These are phyloP conservation scores for Drosophila pegasa DNA, from an alignment of 2,888 invertebrate species.

Conservation along the genomic window DNA sequence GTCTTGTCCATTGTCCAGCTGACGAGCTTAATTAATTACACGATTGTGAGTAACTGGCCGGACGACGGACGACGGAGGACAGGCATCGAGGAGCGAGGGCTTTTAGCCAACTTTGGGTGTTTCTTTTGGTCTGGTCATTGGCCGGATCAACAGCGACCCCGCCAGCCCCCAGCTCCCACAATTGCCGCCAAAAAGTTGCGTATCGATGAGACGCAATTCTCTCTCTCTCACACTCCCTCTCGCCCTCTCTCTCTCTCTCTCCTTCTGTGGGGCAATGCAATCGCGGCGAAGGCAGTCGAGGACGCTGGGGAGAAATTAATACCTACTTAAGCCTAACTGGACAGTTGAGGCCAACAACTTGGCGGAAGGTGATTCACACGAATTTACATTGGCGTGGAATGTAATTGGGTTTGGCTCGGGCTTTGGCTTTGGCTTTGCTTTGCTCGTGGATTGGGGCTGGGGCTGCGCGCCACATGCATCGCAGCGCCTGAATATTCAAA, in stretches of 20 bases:
- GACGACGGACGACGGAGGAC: background rate
- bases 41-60: slow-evolving; percentile 75
- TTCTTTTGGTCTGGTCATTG: slow-evolving; percentile 48
- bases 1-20: slow-evolving; percentile 73
- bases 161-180: background rate
- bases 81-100: background rate
- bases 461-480: too few relatives aligned
- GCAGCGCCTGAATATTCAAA: slow-evolving; percentile 63
- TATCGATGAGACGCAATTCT: slow-evolving; percentile 56
- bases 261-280: slow-evolving; percentile 73
- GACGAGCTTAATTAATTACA: slow-evolving; percentile 83
- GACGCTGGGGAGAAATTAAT: slow-evolving; percentile 80
- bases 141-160: slow-evolving; percentile 24
- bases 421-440: too few relatives aligned
- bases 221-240: too few relatives aligned
- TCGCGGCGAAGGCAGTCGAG: slow-evolving; percentile 41
- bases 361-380: slow-evolving; percentile 67
- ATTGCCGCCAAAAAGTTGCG: slow-evolving; percentile 21
- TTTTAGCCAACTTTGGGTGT: slow-evolving; percentile 32
- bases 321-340: slow-evolving; percentile 81
- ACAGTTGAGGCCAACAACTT: slow-evolving; percentile 55
- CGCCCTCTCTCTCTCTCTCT: too few relatives aligned
- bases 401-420: slow-evolving; percentile 4
- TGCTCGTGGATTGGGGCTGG: too few relatives aligned
- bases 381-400: slow-evolving; percentile 10